Evolutionary conservation across 2,888 invertebrate genomes (phyloP).

Genomic region (Acanthosoma haemorrhoidale): DNA sequence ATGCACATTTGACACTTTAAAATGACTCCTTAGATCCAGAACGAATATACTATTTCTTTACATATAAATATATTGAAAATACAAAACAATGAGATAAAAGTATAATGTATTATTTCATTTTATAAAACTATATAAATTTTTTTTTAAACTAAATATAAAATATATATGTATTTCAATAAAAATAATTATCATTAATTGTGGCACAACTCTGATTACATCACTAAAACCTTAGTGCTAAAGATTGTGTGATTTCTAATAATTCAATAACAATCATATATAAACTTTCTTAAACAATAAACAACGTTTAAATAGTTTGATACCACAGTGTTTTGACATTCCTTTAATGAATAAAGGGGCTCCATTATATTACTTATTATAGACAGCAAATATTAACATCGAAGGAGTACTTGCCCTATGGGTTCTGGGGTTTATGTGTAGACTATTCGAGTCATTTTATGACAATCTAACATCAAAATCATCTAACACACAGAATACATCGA

Average conservation of each 20-base stretch:
- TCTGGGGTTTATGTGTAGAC: background rate
- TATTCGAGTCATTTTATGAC: background rate
- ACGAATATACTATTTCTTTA: background rate
- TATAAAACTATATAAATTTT: slow-evolving; percentile 3
- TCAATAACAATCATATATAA: background rate
- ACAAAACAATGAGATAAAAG: background rate
- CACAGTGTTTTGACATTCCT: slow-evolving; percentile 3
- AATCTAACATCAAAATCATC: background rate
- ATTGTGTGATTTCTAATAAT: background rate
- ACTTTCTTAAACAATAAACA: slow-evolving; percentile 1
- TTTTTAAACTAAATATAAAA: slow-evolving; percentile 1
- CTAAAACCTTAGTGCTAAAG: slow-evolving; percentile 3
- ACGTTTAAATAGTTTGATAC: background rate
- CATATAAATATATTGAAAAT: background rate
- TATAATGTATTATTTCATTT: background rate
- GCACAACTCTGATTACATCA: background rate
- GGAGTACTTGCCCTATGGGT: background rate
- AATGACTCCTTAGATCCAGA: background rate
- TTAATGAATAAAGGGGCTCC: background rate
- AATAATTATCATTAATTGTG: background rate
- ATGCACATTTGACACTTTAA: no score
- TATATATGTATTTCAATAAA: background rate
- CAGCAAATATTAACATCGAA: background rate
- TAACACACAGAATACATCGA: background rate
- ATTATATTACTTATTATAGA: background rate